Evolutionary conservation across 1,140 invertebrate genomes (phyloP).

Genomic region (Drosophila athabasca): DNA sequence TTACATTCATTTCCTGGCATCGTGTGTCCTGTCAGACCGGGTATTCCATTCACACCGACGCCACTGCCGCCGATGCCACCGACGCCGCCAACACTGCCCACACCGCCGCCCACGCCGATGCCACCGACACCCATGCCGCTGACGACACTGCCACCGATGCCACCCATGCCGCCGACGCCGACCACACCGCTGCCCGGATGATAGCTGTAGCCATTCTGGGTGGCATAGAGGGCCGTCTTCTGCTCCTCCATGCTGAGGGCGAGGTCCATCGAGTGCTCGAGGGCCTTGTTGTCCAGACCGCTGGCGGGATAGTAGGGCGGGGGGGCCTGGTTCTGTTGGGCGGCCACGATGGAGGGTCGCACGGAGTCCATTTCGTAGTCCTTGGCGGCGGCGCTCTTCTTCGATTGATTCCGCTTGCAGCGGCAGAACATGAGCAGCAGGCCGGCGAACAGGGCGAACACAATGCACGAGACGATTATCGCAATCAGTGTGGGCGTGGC

Average conservation of each 20-base stretch:
- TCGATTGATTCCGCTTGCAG: constrained; percentile 91
- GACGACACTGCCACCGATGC: constrained; percentile 80
- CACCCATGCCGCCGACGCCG: constrained; percentile 76
- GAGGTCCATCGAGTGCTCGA: constrained; percentile 93
- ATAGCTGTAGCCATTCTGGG: constrained; percentile 93
- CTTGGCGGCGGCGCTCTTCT: constrained; percentile 91
- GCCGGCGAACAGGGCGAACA: constrained; percentile 90
- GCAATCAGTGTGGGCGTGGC: constrained; percentile 91
- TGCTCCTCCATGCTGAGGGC: constrained; percentile 92
- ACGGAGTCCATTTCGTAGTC: constrained; percentile 95
- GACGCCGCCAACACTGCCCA: constrained; percentile 38
- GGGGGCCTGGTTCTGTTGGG: constrained; percentile 90
- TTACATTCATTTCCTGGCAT: constrained; percentile 91
- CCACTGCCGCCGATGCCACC: constrained; percentile 71
- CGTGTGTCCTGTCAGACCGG: constrained; percentile 77
- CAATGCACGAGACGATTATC: constrained; percentile 91
- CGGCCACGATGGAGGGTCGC: constrained; percentile 90
- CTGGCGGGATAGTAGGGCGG: constrained; percentile 93
- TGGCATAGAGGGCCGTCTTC: constrained; percentile 90
- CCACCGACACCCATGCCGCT: constrained; percentile 69
- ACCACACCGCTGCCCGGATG: constrained; percentile 86
- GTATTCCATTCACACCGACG: constrained; percentile 83
- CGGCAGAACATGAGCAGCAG: constrained; percentile 93
- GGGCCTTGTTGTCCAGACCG: constrained; percentile 95
- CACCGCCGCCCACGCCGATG: constrained; percentile 47